These are phyloP conservation scores for Ophiothrix spiculata DNA, from an alignment of 35 echinoderm and acorn worm genomes.

Conservation along the genomic window DNA sequence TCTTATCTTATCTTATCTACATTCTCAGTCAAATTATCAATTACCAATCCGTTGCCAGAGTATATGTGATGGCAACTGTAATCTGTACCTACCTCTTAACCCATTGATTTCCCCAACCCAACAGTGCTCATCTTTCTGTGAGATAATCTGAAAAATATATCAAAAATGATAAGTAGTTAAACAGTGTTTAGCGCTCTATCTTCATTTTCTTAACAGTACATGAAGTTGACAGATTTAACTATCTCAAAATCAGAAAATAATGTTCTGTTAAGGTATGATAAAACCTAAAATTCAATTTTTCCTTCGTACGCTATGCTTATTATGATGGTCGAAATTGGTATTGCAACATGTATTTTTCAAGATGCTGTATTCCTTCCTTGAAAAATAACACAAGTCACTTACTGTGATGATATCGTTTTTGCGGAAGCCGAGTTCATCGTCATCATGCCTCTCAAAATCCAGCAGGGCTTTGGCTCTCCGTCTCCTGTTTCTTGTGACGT, in stretches of 20 bases:
- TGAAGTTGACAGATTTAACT: not conserved
- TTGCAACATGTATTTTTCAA: too few species aligned
- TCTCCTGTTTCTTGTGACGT: conserved; percentile 79
- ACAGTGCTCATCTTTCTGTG: conserved; percentile 98
- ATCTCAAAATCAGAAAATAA: not conserved
- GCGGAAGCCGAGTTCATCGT: conserved; percentile 93
- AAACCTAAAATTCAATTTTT: too few species aligned
- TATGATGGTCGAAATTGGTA: too few species aligned
- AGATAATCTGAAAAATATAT: conserved; percentile 82
- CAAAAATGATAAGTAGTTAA: not conserved
- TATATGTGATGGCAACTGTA: too few species aligned
- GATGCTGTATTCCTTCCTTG: too few species aligned
- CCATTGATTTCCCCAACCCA: conserved; percentile 98
- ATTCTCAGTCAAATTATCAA: not conserved
- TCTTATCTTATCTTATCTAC: not conserved
- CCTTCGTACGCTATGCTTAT: too few species aligned
- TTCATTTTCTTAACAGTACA: not conserved
- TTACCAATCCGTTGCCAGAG: too few species aligned
- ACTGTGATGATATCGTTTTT: conserved; percentile 99
- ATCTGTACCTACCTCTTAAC: conserved; percentile 76
- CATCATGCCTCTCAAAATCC: conserved; percentile 98
- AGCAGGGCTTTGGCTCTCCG: conserved; percentile 93
- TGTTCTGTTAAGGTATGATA: not conserved
- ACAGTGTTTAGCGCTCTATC: not conserved
- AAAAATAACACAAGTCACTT: conserved; percentile 28